Conservation (phyloP, 2,113 vertebrate genomes). For the Elachura formosa region DNA sequence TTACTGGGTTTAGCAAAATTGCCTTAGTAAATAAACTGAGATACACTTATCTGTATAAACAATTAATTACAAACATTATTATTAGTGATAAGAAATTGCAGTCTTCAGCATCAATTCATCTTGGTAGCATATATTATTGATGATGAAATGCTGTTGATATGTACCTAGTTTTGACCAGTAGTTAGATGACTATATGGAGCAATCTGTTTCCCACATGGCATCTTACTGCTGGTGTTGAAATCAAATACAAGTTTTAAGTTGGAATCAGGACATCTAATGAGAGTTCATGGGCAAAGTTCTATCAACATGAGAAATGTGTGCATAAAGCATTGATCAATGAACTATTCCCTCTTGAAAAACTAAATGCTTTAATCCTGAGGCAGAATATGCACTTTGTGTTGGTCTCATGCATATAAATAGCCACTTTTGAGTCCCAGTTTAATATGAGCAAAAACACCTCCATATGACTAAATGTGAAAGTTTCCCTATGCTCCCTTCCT, state of each 20-base stretch:
- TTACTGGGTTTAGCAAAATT: neutral
- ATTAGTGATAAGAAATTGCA: neutral
- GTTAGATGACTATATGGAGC: neutral
- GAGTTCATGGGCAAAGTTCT: conserved; percentile 28
- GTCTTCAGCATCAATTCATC: neutral
- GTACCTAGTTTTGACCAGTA: neutral
- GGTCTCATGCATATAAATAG: conserved; percentile 39
- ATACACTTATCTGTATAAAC: neutral
- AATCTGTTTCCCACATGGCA: neutral
- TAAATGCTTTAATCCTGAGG: conserved; percentile 60
- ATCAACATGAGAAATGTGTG: conserved; percentile 43
- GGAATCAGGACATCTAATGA: conserved; percentile 21
- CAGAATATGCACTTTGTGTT: conserved; percentile 66
- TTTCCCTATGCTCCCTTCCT: neutral
- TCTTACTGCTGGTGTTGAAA: neutral
- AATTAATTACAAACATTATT: conserved; percentile 9
- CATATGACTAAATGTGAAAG: neutral
- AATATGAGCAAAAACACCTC: neutral
- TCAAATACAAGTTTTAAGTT: conserved; percentile 18
- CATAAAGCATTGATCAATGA: conserved; percentile 41
- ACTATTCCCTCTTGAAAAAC: conserved; percentile 30
- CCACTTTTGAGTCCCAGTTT: conserved; percentile 31
- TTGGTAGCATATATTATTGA: neutral
- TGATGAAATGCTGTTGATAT: neutral
- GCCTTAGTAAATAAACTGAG: neutral